Conservation (phyloP, 2,888 invertebrate genomes). For the Agrenia bidenticulata region DNA sequence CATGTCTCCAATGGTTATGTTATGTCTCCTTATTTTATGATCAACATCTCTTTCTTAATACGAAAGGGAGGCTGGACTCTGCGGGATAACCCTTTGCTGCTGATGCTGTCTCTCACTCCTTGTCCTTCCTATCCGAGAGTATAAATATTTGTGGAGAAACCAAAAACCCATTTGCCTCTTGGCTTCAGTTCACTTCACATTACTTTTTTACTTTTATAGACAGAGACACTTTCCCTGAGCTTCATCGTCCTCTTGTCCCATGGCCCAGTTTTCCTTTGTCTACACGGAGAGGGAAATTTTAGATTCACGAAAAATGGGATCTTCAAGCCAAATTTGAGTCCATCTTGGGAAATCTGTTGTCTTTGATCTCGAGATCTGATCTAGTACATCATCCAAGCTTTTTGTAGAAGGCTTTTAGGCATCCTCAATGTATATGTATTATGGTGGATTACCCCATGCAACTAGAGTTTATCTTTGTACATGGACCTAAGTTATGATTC, state of each 20-base stretch:
- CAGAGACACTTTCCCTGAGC: no score
- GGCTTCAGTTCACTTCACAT: constrained; percentile 8
- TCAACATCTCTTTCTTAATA: constrained; percentile 12
- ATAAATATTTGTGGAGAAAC: constrained; percentile 11
- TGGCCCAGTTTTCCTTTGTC: no score
- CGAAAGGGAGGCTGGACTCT: background rate
- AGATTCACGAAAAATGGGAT: no score
- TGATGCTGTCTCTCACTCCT: background rate
- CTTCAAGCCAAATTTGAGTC: no score
- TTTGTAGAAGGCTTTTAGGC: no score
- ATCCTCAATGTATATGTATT: no score
- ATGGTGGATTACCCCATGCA: no score
- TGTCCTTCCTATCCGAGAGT: no score
- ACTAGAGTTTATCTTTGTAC: background rate
- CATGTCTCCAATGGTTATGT: constrained; percentile 35
- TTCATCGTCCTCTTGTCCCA: no score
- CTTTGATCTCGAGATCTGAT: constrained; percentile 19
- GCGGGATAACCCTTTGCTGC: background rate
- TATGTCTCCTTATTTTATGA: constrained; percentile 30
- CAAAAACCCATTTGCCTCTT: constrained; percentile 9
- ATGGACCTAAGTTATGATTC: constrained; percentile 30
- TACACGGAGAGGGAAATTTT: no score
- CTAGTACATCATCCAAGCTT: constrained; percentile 2
- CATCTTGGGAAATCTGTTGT: no score
- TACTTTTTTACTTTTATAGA: background rate